Evolutionary conservation across 2,797 vertebrate genomes (phyloP).

Genomic region (Kryptopterus vitreolus): DNA sequence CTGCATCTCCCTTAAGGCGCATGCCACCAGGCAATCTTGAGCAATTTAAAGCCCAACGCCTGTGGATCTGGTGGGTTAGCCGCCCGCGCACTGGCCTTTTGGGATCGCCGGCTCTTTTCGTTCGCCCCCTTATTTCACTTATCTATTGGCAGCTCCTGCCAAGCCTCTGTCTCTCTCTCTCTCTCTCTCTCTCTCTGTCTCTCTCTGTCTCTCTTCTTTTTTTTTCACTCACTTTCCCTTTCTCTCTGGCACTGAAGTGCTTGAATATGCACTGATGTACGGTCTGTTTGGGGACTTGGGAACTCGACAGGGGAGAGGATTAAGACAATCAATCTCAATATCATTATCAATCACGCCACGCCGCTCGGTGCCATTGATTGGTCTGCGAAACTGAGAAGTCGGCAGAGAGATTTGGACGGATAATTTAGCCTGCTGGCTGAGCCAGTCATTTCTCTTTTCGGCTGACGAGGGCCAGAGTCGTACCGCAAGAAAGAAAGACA

Average conservation of each 20-base stretch:
- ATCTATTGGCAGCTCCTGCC: slow-evolving; percentile 79
- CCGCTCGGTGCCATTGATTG: slow-evolving; percentile 80
- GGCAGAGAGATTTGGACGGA: slow-evolving; percentile 81
- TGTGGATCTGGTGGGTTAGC: slow-evolving; percentile 74
- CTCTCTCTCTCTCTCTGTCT: neutral
- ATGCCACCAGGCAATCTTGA: slow-evolving; percentile 81
- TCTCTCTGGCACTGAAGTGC: slow-evolving; percentile 67
- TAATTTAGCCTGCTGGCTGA: slow-evolving; percentile 81
- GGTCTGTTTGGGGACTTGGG: slow-evolving; percentile 81
- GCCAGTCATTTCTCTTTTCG: slow-evolving; percentile 41
- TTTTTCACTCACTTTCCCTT: slow-evolving; percentile 49
- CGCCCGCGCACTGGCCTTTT: slow-evolving; percentile 73
- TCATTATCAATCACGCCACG: slow-evolving; percentile 84
- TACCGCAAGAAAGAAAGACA: slow-evolving; percentile 42
- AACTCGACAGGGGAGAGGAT: slow-evolving; percentile 78
- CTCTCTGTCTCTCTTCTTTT: slow-evolving; percentile 61
- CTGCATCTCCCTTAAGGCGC: slow-evolving; percentile 68
- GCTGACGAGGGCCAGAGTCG: slow-evolving; percentile 54
- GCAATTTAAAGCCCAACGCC: slow-evolving; percentile 80
- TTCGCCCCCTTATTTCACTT: slow-evolving; percentile 77
- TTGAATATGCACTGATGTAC: slow-evolving; percentile 76
- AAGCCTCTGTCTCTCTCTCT: slow-evolving; percentile 60
- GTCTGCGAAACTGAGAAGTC: slow-evolving; percentile 79
- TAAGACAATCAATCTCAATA: slow-evolving; percentile 89
- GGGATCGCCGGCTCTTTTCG: slow-evolving; percentile 80